Conservation (phyloP, 2,113 vertebrate genomes). For the Pseudolaguvia tuberculata region DNA sequence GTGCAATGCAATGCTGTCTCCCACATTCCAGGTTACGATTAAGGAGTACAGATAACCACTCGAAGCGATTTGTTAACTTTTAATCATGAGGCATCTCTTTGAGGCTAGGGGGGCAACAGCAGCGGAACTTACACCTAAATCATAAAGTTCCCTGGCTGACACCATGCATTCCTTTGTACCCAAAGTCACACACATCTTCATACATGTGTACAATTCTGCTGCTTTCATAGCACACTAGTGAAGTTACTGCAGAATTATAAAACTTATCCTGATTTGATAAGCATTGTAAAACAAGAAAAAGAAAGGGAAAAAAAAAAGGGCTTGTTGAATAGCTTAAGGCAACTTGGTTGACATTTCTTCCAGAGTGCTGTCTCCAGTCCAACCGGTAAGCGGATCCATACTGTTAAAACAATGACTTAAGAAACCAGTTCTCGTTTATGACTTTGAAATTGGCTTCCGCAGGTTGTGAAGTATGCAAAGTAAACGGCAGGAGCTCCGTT, state of each 20-base stretch:
- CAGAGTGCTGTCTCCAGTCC: background rate
- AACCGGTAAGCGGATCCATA: background rate
- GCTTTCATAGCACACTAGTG: background rate
- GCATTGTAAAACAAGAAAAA: too few relatives aligned
- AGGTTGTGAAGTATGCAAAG: constrained; percentile 1
- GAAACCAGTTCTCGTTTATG: constrained; percentile 22
- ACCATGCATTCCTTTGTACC: constrained; percentile 58
- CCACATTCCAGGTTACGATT: constrained; percentile 65
- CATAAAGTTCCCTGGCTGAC: constrained; percentile 55
- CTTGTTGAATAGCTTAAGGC: background rate
- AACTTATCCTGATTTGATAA: background rate
- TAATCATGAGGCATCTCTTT: constrained; percentile 62
- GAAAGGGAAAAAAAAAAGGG: too few relatives aligned
- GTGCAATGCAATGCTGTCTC: constrained; percentile 59
- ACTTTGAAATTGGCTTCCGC: constrained; percentile 17
- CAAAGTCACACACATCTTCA: constrained; percentile 1
- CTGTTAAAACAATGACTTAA: constrained; percentile 21
- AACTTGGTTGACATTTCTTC: constrained; percentile 7
- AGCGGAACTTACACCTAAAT: constrained; percentile 61
- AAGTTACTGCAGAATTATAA: background rate
- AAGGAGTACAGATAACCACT: constrained; percentile 63
- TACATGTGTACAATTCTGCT: background rate
- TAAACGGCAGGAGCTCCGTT: background rate
- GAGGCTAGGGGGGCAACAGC: constrained; percentile 49
- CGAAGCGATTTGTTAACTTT: constrained; percentile 68